phyloP scores from a whole-genome alignment of 2,888 invertebrate genomes.

The Agapostemon virescens region DNA sequence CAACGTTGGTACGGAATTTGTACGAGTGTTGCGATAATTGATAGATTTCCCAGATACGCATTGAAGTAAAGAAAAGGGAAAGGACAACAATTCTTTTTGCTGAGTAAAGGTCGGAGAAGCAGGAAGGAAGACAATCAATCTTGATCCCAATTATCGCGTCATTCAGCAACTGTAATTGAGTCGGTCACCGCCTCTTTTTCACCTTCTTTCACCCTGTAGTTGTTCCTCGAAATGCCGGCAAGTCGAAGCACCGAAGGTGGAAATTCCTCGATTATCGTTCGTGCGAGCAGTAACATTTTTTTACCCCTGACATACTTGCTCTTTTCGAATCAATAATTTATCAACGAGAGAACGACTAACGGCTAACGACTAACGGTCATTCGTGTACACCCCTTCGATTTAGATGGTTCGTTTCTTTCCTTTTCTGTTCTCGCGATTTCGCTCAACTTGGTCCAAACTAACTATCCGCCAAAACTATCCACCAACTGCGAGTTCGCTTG shows the following conservation, averaged over 20 bases:
- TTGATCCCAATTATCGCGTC: constrained; percentile 78
- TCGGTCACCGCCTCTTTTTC: constrained; percentile 58
- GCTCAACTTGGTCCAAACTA: neutral
- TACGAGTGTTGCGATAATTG: neutral
- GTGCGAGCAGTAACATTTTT: constrained; percentile 49
- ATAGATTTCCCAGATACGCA: constrained; percentile 9
- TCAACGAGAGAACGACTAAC: constrained; percentile 54
- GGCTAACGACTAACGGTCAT: constrained; percentile 32
- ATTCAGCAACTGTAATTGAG: constrained; percentile 76
- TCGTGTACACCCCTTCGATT: constrained; percentile 37
- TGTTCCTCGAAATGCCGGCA: constrained; percentile 66
- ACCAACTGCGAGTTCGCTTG: no score
- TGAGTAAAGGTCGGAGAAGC: constrained; percentile 54
- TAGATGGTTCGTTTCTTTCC: constrained; percentile 16
- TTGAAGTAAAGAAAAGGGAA: constrained; percentile 21
- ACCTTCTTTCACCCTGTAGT: constrained; percentile 17
- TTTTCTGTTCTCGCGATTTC: constrained; percentile 20
- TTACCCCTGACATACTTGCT: constrained; percentile 51
- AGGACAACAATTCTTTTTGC: constrained; percentile 52
- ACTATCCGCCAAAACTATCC: neutral
- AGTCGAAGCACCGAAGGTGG: constrained; percentile 62
- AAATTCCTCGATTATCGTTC: constrained; percentile 39
- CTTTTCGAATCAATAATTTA: constrained; percentile 56
- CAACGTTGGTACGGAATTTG: constrained; percentile 9
- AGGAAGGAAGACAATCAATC: constrained; percentile 74